Base-by-base conservation (phyloP, 2,888 invertebrate species). In the Leucophenga maculata region DNA sequence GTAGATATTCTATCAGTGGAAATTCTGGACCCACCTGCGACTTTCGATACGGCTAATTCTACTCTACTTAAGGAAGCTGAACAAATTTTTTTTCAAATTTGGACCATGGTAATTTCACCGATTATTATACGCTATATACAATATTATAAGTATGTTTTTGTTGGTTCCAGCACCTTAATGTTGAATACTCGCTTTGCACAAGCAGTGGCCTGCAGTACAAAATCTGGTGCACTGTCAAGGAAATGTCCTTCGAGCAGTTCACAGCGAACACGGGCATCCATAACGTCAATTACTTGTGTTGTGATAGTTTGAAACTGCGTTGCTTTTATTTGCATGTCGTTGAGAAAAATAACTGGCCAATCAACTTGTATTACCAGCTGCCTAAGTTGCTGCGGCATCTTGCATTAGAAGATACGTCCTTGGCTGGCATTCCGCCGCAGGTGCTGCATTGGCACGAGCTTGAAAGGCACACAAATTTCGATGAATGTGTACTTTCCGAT, bases 351-450 rank as follows among this genome's bases (percentile, higher is more conserved):
- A 72, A 77, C 48, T 80, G 80, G 80, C 80, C 82, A 0, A 1
- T 67, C 1, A 71, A 74, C 55, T 52, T 83, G 1, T 69, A 74
- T 32, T 65, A 83, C 1, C 69, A 72, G 8, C 14, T 80, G 55
- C 8, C 54, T 3, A 6, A 11, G 55, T n/a, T 80, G 2, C 31
- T 67, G 6, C 22, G 72, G 11, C 52, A 80, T 1, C 62, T 83
- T 54, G 68, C 62, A 0, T 71, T 20, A n/a, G 82, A 80, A 18
- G 72, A 75, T n/a, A 52, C 2, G n/a, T 75, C 0, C 67, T 65
- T 80, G 48, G 1, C 9, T 0, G 18, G 73, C 2, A 6, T 80
- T 6, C 80, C 84, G 1, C 80, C 80, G 0, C 83, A 80, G 65
- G 69, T 83, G 1, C 20, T 80, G 9, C 68, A 76, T 44, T 72